Conservation (phyloP, 1,140 invertebrate species). For the Epicauta chinensis region DNA sequence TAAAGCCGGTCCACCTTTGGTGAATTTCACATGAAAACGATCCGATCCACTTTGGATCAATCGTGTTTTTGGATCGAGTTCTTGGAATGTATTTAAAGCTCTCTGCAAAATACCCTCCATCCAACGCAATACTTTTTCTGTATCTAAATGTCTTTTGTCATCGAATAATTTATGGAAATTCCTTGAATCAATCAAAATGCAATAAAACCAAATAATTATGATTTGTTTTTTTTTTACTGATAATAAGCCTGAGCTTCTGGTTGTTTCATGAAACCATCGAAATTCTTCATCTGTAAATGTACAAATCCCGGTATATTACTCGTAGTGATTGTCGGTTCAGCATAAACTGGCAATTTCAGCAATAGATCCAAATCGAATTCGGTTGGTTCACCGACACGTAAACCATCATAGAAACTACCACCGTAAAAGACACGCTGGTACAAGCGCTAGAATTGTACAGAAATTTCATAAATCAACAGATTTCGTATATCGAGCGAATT, state of each 20-base stretch:
- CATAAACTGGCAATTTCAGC: conserved; percentile 40
- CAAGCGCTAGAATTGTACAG: too few relatives aligned
- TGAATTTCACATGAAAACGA: conserved; percentile 12
- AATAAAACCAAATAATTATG: too few relatives aligned
- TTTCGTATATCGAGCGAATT: too few relatives aligned
- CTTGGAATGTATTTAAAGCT: conserved; percentile 15
- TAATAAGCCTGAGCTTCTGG: not conserved
- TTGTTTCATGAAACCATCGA: conserved; percentile 4
- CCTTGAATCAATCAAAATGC: not conserved
- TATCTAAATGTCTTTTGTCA: conserved; percentile 19
- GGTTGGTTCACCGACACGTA: conserved; percentile 46
- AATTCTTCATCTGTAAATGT: conserved; percentile 16
- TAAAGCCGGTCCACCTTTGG: conserved; percentile 33
- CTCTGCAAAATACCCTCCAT: conserved; percentile 28
- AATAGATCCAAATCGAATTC: conserved; percentile 52
- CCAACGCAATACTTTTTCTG: conserved; percentile 28
- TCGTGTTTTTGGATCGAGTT: not conserved
- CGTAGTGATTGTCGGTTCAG: not conserved
- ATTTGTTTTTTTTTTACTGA: too few relatives aligned
- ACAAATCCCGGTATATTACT: conserved; percentile 23
- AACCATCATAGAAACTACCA: conserved; percentile 49
- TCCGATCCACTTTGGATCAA: not conserved
- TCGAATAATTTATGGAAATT: conserved; percentile 12
- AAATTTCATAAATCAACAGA: too few relatives aligned
- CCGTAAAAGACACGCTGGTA: conserved; percentile 42